Evolutionary conservation across 1,140 invertebrate species (phyloP), one percentile per base, ranked within the genome.

Genomic region (Adelges cooleyi): DNA sequence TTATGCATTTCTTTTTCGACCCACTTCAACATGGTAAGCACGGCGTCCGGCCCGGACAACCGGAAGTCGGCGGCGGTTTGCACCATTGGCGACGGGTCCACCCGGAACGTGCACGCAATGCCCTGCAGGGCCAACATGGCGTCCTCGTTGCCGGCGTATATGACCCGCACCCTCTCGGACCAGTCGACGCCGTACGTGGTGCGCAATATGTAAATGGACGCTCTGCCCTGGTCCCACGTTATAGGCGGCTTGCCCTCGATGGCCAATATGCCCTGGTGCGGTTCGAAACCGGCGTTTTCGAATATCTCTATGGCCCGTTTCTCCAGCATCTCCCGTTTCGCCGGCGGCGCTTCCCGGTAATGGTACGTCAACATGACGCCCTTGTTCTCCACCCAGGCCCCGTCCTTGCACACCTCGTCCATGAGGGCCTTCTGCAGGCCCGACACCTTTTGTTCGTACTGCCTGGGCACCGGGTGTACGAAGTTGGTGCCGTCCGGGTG

Each of bases 341-440:
- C 77, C 53, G 79, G 70, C 2, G 87, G 87, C 0, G 87, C 86
- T 75, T 92, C 89, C 3, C 90, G 81, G 76, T 88, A 93, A 73
- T 94, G 90, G 78, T 89, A 92, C 2, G 90, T 92, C 25, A 94
- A 75, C 0, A 92, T 72, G 1, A 89, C 86, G 8, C 89, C 90
- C 75, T 94, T 94, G 73, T 92, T 91, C 72, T 94, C 90, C 2
- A 93, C 88, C 90, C 90, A 93, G 2, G 90, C 90, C 20, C 90
- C 90, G 69, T 92, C 86, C 67, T 78, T 82, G 72, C 89, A 92
- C 5, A 91, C 86, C 74, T 87, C 85, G 71, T 92, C 89, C 73
- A 91, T 87, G 29, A 93, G 75, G 1, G 83, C 80, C 72, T 89
- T 86, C 68, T 91, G 81, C 15, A 94, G 76, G 44, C 82, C 80